Percentiles rank a stretch among this genome's conserved stretches.
Conservation (phyloP, 2,888 invertebrate genomes). For the Cristatella mucedo region DNA sequence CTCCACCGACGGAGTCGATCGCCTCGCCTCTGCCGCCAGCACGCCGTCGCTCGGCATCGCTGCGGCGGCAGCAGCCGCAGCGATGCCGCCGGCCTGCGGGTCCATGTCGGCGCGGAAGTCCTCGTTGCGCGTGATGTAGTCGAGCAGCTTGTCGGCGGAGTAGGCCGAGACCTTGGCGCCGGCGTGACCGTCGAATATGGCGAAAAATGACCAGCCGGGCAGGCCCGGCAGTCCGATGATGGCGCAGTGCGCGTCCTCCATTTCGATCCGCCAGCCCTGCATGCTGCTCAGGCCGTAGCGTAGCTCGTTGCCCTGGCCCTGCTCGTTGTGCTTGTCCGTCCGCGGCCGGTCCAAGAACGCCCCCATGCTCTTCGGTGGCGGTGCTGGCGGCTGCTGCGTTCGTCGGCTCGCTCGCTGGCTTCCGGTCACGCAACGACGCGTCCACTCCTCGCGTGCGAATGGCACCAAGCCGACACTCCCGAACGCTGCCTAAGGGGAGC, state of each 20-base stretch:
- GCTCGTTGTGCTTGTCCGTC: constrained; percentile 88
- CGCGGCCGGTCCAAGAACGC: constrained; percentile 97
- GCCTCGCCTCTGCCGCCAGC: too few species aligned
- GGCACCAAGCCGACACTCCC: too few species aligned
- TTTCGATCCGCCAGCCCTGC: constrained; percentile 93
- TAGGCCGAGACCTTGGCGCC: constrained; percentile 73
- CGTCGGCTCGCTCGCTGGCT: too few species aligned
- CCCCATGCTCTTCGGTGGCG: constrained; percentile 71
- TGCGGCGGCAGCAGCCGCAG: too few species aligned
- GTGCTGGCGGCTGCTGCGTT: too few species aligned
- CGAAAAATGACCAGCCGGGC: constrained; percentile 63
- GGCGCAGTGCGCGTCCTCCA: constrained; percentile 88
- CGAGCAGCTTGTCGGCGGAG: constrained; percentile 37
- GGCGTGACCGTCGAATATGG: constrained; percentile 97
- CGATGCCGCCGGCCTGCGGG: too few species aligned
- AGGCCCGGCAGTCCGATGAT: constrained; percentile 52
- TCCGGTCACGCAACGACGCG: too few species aligned
- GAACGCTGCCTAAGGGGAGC: too few species aligned
- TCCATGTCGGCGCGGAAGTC: constrained; percentile 47
- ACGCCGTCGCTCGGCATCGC: constrained; percentile 9
- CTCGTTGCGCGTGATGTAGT: constrained; percentile 72
- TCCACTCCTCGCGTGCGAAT: too few species aligned
- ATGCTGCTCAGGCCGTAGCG: constrained; percentile 58
- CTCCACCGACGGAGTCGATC: too few species aligned
- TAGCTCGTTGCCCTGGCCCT: constrained; percentile 79